Percentiles rank a stretch among this genome's conserved stretches.
Evolutionary conservation across 2,797 vertebrate species (phyloP).

Genomic region (Uromys caudimaculatus): DNA sequence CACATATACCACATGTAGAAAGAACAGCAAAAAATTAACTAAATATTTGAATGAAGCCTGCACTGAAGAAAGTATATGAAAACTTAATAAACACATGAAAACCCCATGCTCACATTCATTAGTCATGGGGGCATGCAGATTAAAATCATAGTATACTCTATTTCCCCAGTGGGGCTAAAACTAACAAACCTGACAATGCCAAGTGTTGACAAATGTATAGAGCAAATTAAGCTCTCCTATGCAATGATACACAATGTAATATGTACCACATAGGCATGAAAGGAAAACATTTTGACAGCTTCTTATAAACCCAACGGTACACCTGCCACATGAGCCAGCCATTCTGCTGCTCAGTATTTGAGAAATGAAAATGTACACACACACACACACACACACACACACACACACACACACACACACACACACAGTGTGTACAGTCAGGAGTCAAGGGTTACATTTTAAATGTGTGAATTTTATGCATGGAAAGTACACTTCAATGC

Average conservation of each 20-base stretch:
- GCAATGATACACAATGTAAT: not conserved
- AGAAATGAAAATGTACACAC: not conserved
- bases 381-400: too few species aligned
- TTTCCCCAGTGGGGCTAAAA: not conserved
- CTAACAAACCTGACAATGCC: not conserved
- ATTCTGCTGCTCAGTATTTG: not conserved
- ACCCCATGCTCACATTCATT: not conserved
- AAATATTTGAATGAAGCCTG: slow-evolving; percentile 7
- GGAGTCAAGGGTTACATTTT: not conserved
- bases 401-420: too few species aligned
- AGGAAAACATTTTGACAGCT: not conserved
- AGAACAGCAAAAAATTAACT: not conserved
- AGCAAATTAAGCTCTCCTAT: not conserved
- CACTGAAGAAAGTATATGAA: slow-evolving; percentile 19
- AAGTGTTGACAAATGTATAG: not conserved
- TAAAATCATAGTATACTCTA: not conserved
- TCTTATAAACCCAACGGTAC: slow-evolving; percentile 1
- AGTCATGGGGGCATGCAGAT: not conserved
- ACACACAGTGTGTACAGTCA: not conserved
- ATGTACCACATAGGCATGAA: not conserved
- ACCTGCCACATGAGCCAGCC: not conserved
- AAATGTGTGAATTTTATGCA: not conserved
- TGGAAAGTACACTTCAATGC: not conserved
- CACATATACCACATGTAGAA: not conserved
- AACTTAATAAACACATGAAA: not conserved